These are phyloP conservation scores for Microcebus ravelobensis DNA, from an alignment of 2,113 vertebrate genomes.

Conservation along the genomic window DNA sequence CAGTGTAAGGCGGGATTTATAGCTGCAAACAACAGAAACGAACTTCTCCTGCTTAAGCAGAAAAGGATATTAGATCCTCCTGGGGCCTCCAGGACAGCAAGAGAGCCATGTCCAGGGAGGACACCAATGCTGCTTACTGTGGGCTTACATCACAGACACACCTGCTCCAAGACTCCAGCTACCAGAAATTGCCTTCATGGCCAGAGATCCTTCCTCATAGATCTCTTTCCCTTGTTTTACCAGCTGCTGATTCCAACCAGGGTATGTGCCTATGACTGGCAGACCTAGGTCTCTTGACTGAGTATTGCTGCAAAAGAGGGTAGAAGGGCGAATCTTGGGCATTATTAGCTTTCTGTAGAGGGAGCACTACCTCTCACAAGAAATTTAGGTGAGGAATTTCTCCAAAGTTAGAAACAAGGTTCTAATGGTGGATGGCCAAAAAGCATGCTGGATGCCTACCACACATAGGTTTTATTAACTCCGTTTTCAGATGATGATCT, in stretches of 20 bases:
- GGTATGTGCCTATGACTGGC: background rate
- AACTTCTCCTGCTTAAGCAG: background rate
- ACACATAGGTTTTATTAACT: background rate
- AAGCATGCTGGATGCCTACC: background rate
- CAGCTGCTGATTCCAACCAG: background rate
- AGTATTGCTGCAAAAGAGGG: background rate
- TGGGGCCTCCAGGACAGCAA: background rate
- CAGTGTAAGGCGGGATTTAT: background rate
- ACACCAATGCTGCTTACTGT: background rate
- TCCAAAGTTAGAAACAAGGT: background rate
- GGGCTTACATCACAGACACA: background rate
- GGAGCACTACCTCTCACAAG: background rate
- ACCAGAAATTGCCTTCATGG: background rate
- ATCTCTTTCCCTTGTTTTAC: background rate
- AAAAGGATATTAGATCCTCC: background rate
- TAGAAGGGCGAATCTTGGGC: background rate
- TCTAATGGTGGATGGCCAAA: background rate
- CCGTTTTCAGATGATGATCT: slow-evolving; percentile 6
- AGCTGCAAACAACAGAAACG: background rate
- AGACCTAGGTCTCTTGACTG: background rate
- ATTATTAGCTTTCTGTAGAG: background rate
- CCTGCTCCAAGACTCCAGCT: background rate
- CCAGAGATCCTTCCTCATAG: background rate
- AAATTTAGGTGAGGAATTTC: background rate
- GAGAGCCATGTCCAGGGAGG: background rate